Evolutionary conservation across 2,888 invertebrate genomes (phyloP).

Genomic region (Thymelicus lineola): DNA sequence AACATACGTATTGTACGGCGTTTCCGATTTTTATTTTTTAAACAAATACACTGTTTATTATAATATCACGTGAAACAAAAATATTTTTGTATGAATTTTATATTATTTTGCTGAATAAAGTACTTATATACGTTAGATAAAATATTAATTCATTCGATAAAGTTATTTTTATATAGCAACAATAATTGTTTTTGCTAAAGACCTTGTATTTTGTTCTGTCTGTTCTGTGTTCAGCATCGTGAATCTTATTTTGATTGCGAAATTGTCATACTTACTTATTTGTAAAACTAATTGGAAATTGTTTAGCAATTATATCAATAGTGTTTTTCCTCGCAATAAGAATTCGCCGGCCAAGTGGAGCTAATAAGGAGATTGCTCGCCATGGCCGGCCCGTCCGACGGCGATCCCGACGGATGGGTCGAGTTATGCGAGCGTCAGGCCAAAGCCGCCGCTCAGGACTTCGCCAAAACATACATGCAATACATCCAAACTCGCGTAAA

Average conservation of each 20-base stretch:
- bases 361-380: conserved; percentile 79
- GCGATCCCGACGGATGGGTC: conserved; percentile 89
- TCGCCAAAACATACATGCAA: conserved; percentile 93
- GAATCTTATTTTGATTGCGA: conserved; percentile 76
- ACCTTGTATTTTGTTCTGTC: conserved; percentile 58
- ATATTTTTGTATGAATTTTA: neutral
- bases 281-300: conserved; percentile 51
- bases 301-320: conserved; percentile 42
- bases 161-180: conserved; percentile 63
- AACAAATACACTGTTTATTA: too few species aligned
- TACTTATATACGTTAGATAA: neutral
- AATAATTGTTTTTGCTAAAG: conserved; percentile 80
- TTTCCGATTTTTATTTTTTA: neutral
- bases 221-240: conserved; percentile 72
- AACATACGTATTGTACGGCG: too few species aligned
- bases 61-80: neutral
- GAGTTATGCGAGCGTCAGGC: conserved; percentile 96
- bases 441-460: conserved; percentile 93
- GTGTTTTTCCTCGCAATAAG: conserved; percentile 56
- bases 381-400: conserved; percentile 86
- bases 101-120: neutral
- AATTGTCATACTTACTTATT: conserved; percentile 58
- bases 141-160: neutral
- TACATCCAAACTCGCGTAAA: conserved; percentile 89
- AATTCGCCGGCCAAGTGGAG: conserved; percentile 76